Percentiles rank a stretch among this genome's conserved stretches.
phyloP scores from a whole-genome alignment of 2,888 invertebrate genomes.

The Lithophane semibrunnea region DNA sequence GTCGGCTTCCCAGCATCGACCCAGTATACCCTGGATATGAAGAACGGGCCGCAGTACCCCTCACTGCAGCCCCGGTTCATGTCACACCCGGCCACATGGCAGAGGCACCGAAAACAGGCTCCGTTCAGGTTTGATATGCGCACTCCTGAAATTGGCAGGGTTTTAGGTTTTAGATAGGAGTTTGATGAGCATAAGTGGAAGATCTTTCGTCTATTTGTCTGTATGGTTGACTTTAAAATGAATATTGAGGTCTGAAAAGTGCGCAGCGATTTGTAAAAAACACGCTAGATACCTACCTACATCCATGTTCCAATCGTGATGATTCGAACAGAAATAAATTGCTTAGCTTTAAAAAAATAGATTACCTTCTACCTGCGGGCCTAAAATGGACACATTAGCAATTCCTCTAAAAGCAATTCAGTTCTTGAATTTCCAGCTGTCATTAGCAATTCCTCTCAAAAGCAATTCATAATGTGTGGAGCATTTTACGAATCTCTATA shows the following conservation, averaged over 20 bases:
- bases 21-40: constrained; percentile 92
- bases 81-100: constrained; percentile 91
- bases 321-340: background rate
- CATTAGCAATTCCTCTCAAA: too few species aligned
- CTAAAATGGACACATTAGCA: too few species aligned
- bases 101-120: constrained; percentile 90
- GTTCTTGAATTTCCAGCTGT: too few species aligned
- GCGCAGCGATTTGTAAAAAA: too few species aligned
- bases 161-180: background rate
- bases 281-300: too few species aligned
- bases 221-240: background rate
- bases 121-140: constrained; percentile 87
- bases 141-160: constrained; percentile 72
- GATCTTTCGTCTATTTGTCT: background rate
- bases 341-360: background rate
- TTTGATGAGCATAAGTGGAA: background rate
- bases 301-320: too few species aligned
- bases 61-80: constrained; percentile 87
- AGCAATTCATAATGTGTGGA: too few species aligned
- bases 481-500: too few species aligned
- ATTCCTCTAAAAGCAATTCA: too few species aligned
- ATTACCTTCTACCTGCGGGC: background rate
- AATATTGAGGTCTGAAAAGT: background rate
- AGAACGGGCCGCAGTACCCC: constrained; percentile 92
- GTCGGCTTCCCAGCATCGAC: constrained; percentile 91